Evolutionary conservation across 1,140 invertebrate species (phyloP), one percentile per base, ranked within the genome.

Genomic region (Oncopeltus fasciatus): DNA sequence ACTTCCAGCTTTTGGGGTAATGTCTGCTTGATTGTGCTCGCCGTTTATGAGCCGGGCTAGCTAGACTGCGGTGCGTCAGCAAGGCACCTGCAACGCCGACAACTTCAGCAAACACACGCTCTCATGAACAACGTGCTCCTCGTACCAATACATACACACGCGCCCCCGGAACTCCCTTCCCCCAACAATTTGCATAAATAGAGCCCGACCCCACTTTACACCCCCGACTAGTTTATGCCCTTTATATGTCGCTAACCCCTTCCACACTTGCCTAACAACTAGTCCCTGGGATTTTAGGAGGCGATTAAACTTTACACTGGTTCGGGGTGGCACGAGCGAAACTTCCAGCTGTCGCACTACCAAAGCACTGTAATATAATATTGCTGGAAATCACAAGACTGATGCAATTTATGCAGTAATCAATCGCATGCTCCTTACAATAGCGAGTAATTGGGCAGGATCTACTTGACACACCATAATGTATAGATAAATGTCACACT

Each of bases 111-210:
- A 24, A 53, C 20, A 26, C 24, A 24, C 49, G 26, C 49, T 53
- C 49, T 53, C 21, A 53, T 53, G 26, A 18, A 4, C 49, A 3
- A 20, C 18, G 20, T 24, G 26, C 49, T 24, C 26, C 20, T 26
- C 24, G 20, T 53, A 18, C 24, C 49, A 14, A 18, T 16, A 53
- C 49, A 53, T 24, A 18, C 26, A 24, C 26, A 53, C 49, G 26
- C 49, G 26, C 49, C 26, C 21, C 21, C 21, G 21, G 26, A 18
- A 53, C 49, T 24, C 49, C 21, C 49, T 18, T 18, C 49, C 24
- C 49, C 24, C 49, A 24, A 53, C 49, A 53, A 53, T 53, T 53
- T 53, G 49, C 49, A 53, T 53, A 53, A 53, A 53, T 53, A 53
- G 49, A 53, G 49, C 18, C 49, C 8, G 20, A 18, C 2, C 20